Conservation (phyloP, 1,140 invertebrate genomes). For the Nymphalis io region DNA sequence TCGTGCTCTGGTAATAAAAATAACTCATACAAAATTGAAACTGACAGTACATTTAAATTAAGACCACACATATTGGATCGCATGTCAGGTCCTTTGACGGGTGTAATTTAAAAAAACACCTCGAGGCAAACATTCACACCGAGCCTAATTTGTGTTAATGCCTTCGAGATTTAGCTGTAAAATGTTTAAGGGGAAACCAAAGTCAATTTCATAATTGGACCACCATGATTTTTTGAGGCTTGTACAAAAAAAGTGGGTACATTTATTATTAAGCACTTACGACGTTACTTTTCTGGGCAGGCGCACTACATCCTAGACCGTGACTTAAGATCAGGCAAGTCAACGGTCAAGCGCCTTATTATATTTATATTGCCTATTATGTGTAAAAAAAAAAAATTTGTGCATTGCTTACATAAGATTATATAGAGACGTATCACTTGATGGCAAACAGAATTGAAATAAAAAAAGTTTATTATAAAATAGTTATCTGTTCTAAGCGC, state of each 20-base stretch:
- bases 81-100: constrained; percentile 29
- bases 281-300: too few relatives aligned
- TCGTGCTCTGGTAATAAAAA: neutral
- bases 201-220: constrained; percentile 19
- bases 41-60: constrained; percentile 20
- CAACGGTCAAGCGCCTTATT: too few relatives aligned
- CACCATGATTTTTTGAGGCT: constrained; percentile 5
- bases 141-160: constrained; percentile 24
- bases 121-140: constrained; percentile 15
- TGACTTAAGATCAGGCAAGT: too few relatives aligned
- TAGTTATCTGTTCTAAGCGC: too few relatives aligned
- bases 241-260: constrained; percentile 10
- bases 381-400: too few relatives aligned
- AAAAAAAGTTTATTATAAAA: too few relatives aligned
- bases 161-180: constrained; percentile 10
- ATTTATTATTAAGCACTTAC: neutral
- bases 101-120: constrained; percentile 26
- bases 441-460: too few relatives aligned
- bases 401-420: too few relatives aligned
- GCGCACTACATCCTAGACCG: too few relatives aligned
- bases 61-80: constrained; percentile 35
- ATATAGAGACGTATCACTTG: too few relatives aligned
- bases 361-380: too few relatives aligned
- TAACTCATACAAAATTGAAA: neutral
- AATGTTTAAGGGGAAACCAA: constrained; percentile 8